Percentiles rank a stretch among this genome's conserved stretches.
Evolutionary conservation across 53 echinoderm and acorn worm genomes (phyloP).

Genomic region (Paracentrotus lividus): DNA sequence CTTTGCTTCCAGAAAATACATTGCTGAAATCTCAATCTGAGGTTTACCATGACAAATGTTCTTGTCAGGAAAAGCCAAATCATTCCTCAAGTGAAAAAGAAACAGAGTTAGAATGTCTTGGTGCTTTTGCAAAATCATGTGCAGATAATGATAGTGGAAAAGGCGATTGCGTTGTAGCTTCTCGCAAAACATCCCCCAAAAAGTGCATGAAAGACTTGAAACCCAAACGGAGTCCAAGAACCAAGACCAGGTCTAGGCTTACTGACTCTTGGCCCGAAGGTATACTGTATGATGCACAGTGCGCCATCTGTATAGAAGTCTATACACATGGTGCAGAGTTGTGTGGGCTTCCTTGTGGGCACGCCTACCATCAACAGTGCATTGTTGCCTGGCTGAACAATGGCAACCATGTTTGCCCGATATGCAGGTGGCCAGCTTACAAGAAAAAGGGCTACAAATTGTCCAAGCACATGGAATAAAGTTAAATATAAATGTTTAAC

Average conservation of each 20-base stretch:
- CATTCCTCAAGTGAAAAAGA: background rate
- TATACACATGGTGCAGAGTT: slow-evolving; percentile 75
- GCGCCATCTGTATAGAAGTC: slow-evolving; percentile 91
- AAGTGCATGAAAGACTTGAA: background rate
- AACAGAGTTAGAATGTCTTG: background rate
- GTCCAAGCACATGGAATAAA: slow-evolving; percentile 90
- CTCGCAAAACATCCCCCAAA: background rate
- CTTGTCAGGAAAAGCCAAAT: background rate
- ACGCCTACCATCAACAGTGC: slow-evolving; percentile 88
- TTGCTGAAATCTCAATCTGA: background rate
- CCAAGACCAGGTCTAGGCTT: background rate
- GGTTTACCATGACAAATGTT: background rate
- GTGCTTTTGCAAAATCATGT: background rate
- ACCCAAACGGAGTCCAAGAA: background rate
- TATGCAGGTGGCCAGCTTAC: slow-evolving; percentile 96
- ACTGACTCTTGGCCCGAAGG: slow-evolving; percentile 83
- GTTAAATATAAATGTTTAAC: background rate
- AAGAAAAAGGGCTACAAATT: slow-evolving; percentile 84
- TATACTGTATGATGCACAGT: slow-evolving; percentile 79
- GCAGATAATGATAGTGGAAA: background rate
- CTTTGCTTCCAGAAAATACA: background rate
- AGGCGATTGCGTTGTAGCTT: background rate
- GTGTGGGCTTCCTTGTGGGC: slow-evolving; percentile 98
- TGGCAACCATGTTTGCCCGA: slow-evolving; percentile 91
- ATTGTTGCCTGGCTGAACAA: slow-evolving; percentile 83